Base-by-base conservation (phyloP, 2,113 vertebrate genomes). In the Junco hyemalis region DNA sequence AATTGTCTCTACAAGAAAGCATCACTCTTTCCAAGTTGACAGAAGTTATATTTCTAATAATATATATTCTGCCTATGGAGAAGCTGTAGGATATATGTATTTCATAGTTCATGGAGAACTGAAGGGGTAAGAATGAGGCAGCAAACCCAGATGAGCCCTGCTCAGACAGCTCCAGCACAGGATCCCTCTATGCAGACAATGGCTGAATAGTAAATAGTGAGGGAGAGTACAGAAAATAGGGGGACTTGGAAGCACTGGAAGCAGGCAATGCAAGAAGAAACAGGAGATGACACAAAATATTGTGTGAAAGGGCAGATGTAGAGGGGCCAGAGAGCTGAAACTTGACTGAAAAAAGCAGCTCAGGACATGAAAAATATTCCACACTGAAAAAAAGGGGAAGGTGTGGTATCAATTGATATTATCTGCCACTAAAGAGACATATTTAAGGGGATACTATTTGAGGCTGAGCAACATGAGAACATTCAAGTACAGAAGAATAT, bases 1-100 rank as follows among this genome's bases (percentile, higher is more conserved):
- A 83, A 88, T 56, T 94, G 38, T 94, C 74, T 96, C 91, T 95
- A 83, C 26, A 5, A 90, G 44, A 81, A 79, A 45, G 42, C 6
- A 6, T 64, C 63, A 56, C 36, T 31, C 24, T 65, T 88, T 19
- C 17, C 2, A 0, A 63, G n/a, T 47, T 82, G 44, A 48, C 44
- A 74, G 53, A 80, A 92, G 31, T 36, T 1, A 2, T 45, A 61
- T 40, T 76, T 47, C 20, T 56, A 63, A 69, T 44, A 47, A 78
- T 33, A 65, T 87, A 59, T 57, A 53, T 28, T 51, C 29, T 82
- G 29, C 4, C 1, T 14, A 23, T 40, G 12, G 48, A 90, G 77
- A 78, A 78, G 35, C n/a, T 54, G 59, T 24, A 57, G 64, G 13
- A 78, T 88, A 31, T 5, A 40, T 3, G 12, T n/a, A 26, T 81